Evolutionary conservation across 2,797 vertebrate species (phyloP), one percentile per base, ranked within the genome.

Genomic region (Halcyon leucocephala): DNA sequence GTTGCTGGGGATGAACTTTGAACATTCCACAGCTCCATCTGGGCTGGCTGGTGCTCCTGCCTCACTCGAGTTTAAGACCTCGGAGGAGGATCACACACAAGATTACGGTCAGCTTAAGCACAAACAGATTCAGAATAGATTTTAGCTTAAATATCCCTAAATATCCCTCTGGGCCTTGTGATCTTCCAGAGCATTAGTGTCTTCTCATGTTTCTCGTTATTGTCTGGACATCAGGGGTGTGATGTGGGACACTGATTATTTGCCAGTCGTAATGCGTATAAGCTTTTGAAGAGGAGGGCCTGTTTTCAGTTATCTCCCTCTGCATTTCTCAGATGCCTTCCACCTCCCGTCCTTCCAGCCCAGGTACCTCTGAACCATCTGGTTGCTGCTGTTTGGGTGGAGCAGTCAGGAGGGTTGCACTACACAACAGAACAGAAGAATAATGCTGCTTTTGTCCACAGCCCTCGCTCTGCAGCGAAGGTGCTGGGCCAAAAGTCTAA

Each of bases 381-480:
- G 54, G 28, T 42, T 51, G 62, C 70, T 82, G 49, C 62, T 51
- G 44, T n/a, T 26, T 31, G 44, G 70, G 57, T 35, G 20, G 60
- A 69, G 31, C 74, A 58, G 41, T 42, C 22, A 7, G 25, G 60
- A 62, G 64, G 60, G 29, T 33, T 69, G 46, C 17, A 8, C 2
- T 3, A 2, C 1, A 1, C 37, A 15, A 1, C 1, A 39, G 71
- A 48, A 25, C 2, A 10, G 65, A 8, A 44, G 35, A 31, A 16
- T 5, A 31, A 7, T 37, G 49, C 46, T 83, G 55, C n/a, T 60
- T 58, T 55, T 90, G 82, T 62, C 29, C 42, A 9, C 55, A 70
- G 76, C 46, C 60, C 64, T 67, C 1, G 0, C 51, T 25, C 15
- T 57, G 93, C 67, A 39, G 39, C 37, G 9, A 10, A 10, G 57